These are phyloP conservation scores for Perca fluviatilis DNA, from an alignment of 2,113 vertebrate species.

Conservation along the genomic window DNA sequence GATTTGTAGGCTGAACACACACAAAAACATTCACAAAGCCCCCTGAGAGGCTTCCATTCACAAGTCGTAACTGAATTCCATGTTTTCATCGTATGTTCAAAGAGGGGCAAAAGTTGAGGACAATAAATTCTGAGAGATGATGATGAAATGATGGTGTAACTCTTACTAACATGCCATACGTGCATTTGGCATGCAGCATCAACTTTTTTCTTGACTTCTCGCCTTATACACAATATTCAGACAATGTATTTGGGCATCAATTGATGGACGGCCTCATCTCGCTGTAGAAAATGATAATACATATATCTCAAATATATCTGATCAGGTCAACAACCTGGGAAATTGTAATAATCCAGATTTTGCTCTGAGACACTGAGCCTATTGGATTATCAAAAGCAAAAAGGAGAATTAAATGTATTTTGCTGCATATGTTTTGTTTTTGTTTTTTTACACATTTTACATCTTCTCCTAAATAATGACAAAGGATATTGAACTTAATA, in stretches of 20 bases:
- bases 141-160: constrained; percentile 89
- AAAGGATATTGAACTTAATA: constrained; percentile 39
- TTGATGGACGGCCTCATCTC: constrained; percentile 20
- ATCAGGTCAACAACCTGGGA: constrained; percentile 3
- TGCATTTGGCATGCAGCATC: constrained; percentile 84
- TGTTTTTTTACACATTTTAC: neutral
- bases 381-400: neutral
- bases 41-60: constrained; percentile 69
- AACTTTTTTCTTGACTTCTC: constrained; percentile 78
- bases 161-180: constrained; percentile 84
- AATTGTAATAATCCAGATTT: constrained; percentile 5
- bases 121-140: constrained; percentile 85
- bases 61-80: constrained; percentile 73
- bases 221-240: constrained; percentile 61
- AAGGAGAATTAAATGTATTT: constrained; percentile 1
- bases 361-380: neutral
- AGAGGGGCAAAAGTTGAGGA: constrained; percentile 83
- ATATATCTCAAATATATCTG: constrained; percentile 4
- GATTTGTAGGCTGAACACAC: constrained; percentile 53
- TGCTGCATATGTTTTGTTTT: neutral
- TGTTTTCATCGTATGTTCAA: constrained; percentile 82
- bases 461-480: constrained; percentile 34
- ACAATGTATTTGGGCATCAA: constrained; percentile 47
- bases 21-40: constrained; percentile 57
- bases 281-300: neutral